Conservation (phyloP, 2,797 vertebrate genomes). For the Petrocephalus sullivani region DNA sequence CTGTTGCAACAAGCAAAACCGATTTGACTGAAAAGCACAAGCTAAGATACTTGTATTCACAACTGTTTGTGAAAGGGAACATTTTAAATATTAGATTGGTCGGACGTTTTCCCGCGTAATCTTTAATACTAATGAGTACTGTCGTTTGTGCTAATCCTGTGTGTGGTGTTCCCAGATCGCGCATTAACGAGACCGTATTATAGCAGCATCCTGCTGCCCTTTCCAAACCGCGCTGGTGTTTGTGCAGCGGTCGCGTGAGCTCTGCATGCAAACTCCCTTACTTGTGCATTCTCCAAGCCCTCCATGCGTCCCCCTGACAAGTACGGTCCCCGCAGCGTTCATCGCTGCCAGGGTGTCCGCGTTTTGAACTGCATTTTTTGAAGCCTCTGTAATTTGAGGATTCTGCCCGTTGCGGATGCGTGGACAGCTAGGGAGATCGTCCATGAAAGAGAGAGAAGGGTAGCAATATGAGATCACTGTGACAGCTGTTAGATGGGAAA, state of each 20-base stretch:
- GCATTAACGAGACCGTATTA: background rate
- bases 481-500: background rate
- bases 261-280: background rate
- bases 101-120: background rate
- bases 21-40: constrained; percentile 3
- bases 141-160: background rate
- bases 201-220: background rate
- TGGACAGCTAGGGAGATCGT: background rate
- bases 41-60: background rate
- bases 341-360: background rate
- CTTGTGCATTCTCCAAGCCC: background rate
- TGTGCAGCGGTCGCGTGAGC: background rate
- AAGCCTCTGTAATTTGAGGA: background rate
- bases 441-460: background rate
- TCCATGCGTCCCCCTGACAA: background rate
- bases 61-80: background rate
- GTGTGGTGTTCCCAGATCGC: background rate
- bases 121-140: background rate
- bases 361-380: background rate
- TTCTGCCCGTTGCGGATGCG: background rate
- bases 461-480: background rate
- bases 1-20: background rate
- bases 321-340: background rate
- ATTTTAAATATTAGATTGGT: background rate
- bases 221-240: background rate